Conservation (phyloP, 2,888 invertebrate species). For the Callosobruchus maculatus region DNA sequence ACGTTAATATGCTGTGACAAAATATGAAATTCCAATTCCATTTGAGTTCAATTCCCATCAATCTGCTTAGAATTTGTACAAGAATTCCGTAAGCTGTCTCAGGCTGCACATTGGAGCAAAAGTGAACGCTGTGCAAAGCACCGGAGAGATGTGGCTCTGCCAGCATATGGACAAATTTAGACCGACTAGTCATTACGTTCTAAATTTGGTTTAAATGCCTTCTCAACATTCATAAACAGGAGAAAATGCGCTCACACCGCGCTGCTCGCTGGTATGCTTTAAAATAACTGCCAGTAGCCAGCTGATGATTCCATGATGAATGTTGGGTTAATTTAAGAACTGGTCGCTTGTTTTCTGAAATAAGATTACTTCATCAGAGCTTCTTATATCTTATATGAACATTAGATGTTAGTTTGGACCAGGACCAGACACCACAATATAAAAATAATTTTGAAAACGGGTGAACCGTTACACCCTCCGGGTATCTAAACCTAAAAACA, state of each 20-base stretch:
- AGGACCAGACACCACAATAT: too few species aligned
- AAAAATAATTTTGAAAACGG: too few species aligned
- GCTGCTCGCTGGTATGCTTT: constrained; percentile 16
- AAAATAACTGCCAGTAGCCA: constrained; percentile 19
- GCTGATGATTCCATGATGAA: background rate
- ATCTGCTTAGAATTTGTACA: too few species aligned
- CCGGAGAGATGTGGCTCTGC: background rate
- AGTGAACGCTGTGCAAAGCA: background rate
- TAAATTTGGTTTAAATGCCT: constrained; percentile 27
- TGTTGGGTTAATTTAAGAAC: constrained; percentile 19
- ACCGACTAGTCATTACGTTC: constrained; percentile 21
- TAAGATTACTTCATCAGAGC: too few species aligned
- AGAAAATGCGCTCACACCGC: constrained; percentile 9
- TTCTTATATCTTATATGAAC: too few species aligned
- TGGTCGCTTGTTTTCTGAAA: too few species aligned
- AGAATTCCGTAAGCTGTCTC: background rate
- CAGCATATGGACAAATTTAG: constrained; percentile 19
- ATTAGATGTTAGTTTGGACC: too few species aligned
- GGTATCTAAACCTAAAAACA: too few species aligned
- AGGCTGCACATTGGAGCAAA: background rate
- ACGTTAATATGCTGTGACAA: too few species aligned
- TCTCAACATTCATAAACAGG: constrained; percentile 22
- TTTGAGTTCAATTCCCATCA: too few species aligned
- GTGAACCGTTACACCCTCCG: too few species aligned
- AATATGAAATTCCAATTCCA: too few species aligned